Base-by-base conservation (phyloP, 2,113 vertebrate genomes). In the Penelope pileata region DNA sequence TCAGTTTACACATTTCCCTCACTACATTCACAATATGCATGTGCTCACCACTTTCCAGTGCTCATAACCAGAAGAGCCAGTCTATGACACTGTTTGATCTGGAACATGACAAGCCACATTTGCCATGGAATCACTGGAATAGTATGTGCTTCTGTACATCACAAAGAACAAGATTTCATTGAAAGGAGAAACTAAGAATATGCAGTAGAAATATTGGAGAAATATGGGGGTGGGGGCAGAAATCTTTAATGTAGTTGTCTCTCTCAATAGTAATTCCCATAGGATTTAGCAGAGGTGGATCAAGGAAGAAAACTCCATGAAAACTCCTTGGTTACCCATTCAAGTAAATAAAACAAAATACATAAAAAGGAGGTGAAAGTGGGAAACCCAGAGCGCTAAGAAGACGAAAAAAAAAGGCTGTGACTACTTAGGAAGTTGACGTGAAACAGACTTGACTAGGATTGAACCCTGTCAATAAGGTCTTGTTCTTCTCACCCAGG, bases 401-500 rank as follows among this genome's bases (percentile, higher is more conserved):
- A 48, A 82, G 63, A 82, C n/a, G 45, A 81, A 92, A 75, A 94
- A 91, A 94, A 66, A 83, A 89, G 72, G 42, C 67, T 87, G 72
- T 56, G 96, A 96, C 97, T 97, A 86, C 93, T 96, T 80, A 78
- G 91, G 96, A 96, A 95, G 90, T 40, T 98, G 97, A 98, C 94
- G 93, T 91, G 94, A 98, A 98, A 96, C 97, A 98, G 97, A 96
- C 91, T 94, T 94, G 92, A 96, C 93, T 92, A 62, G 90, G 93
- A 97, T 94, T 97, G 97, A 98, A 97, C 94, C 91, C 97, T 97
- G 98, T 98, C 98, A 98, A 96, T 98, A 98, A 98, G 98, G 98
- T 98, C 98, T 98, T 98, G 97, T 98, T 98, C 98, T 98, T 98
- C 97, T 99, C 97, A 98, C 97, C 97, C 97, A 91, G 97, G 97